Evolutionary conservation across 2,888 invertebrate species (phyloP).

Genomic region (Bombyx huttoni): DNA sequence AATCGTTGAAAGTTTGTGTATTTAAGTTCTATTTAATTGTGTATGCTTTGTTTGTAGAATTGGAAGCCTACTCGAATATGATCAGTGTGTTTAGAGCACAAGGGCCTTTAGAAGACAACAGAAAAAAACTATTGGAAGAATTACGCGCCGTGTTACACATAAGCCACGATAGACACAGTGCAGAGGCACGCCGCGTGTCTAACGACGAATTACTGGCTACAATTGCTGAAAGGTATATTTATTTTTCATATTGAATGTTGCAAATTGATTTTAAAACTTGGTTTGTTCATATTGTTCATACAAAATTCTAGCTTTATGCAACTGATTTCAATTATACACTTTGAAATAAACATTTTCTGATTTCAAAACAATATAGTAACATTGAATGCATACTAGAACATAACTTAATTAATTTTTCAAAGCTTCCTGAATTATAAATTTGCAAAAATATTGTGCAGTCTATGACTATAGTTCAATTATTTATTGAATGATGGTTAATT

Average conservation of each 20-base stretch:
- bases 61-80: slow-evolving; percentile 92
- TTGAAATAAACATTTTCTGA: too few relatives aligned
- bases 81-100: slow-evolving; percentile 93
- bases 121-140: slow-evolving; percentile 87
- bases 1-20: slow-evolving; percentile 13
- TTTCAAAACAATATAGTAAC: too few relatives aligned
- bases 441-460: too few relatives aligned
- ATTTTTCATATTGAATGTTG: slow-evolving; percentile 23
- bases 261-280: slow-evolving; percentile 28
- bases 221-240: slow-evolving; percentile 86
- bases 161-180: slow-evolving; percentile 90
- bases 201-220: slow-evolving; percentile 92
- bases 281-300: neutral
- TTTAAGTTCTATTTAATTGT: slow-evolving; percentile 15
- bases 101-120: slow-evolving; percentile 87
- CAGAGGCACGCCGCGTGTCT: slow-evolving; percentile 91
- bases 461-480: too few relatives aligned
- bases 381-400: too few relatives aligned
- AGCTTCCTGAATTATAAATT: too few relatives aligned
- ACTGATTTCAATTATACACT: too few relatives aligned
- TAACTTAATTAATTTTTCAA: too few relatives aligned
- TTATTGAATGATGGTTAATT: too few relatives aligned
- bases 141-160: slow-evolving; percentile 87
- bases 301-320: neutral
- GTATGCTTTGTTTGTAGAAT: slow-evolving; percentile 75